Percentiles rank a stretch among this genome's conserved stretches.
Conservation (phyloP, 2,797 vertebrate genomes). For the Crenuchus spilurus region DNA sequence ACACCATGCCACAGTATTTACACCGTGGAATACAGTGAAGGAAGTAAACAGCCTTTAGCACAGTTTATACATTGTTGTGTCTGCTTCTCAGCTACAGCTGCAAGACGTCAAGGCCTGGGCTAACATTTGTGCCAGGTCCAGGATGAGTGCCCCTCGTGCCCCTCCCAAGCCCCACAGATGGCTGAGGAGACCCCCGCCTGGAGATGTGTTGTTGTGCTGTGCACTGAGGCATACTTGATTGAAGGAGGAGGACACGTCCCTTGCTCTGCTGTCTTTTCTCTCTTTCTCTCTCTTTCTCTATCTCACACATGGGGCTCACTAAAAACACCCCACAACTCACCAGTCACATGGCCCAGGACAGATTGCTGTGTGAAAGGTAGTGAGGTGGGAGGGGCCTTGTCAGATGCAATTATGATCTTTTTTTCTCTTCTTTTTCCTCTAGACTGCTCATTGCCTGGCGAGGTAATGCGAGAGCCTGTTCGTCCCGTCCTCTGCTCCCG, state of each 20-base stretch:
- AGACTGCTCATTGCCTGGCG: slow-evolving; percentile 42
- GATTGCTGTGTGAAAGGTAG: slow-evolving; percentile 40
- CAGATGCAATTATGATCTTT: slow-evolving; percentile 50
- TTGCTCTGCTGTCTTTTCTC: slow-evolving; percentile 41
- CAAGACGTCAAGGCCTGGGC: slow-evolving; percentile 27
- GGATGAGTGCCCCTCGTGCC: slow-evolving; percentile 28
- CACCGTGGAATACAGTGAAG: too few relatives aligned
- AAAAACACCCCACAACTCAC: slow-evolving; percentile 71
- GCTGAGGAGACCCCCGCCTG: slow-evolving; percentile 72
- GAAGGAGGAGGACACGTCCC: slow-evolving; percentile 64
- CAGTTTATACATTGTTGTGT: too few relatives aligned
- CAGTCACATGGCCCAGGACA: slow-evolving; percentile 53
- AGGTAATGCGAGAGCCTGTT: slow-evolving; percentile 26
- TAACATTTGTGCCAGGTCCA: slow-evolving; percentile 36
- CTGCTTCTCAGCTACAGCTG: neutral
- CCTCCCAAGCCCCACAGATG: slow-evolving; percentile 70
- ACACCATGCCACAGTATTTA: too few relatives aligned
- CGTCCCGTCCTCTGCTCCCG: slow-evolving; percentile 2
- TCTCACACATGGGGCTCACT: slow-evolving; percentile 70
- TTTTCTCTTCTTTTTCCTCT: slow-evolving; percentile 35
- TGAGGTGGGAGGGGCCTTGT: slow-evolving; percentile 50
- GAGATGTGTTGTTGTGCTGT: slow-evolving; percentile 73
- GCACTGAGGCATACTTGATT: slow-evolving; percentile 75
- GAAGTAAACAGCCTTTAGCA: too few relatives aligned
- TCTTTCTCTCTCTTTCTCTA: slow-evolving; percentile 57